Percentiles rank a stretch among this genome's conserved stretches.
Conservation (phyloP, 2,113 vertebrate genomes). For the Chlorodrepanis virens region DNA sequence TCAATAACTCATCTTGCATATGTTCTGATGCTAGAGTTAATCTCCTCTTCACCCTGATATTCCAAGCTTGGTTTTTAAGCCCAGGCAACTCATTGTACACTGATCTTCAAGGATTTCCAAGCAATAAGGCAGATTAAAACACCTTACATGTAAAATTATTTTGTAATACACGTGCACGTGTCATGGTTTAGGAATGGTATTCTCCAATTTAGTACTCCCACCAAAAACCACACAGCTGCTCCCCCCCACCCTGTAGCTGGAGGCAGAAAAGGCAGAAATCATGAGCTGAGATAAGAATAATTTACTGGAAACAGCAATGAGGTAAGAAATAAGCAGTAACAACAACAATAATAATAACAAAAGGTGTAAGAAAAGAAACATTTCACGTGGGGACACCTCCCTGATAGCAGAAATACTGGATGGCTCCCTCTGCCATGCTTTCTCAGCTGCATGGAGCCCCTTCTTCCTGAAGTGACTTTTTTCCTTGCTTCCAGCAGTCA, state of each 20-base stretch:
- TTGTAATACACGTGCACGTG: not conserved
- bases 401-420: not conserved
- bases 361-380: accelerated
- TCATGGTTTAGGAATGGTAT: not conserved
- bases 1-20: not conserved
- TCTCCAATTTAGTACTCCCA: not conserved
- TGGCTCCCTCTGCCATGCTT: not conserved
- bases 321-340: not conserved
- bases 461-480: not conserved
- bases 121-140: not conserved
- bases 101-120: not conserved
- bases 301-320: not conserved
- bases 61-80: not conserved
- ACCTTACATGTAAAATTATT: not conserved
- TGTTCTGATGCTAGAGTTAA: not conserved
- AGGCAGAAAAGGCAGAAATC: not conserved
- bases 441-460: not conserved
- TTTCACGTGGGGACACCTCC: not conserved
- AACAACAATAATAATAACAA: not conserved
- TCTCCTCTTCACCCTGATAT: not conserved
- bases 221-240: not conserved
- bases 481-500: not conserved
- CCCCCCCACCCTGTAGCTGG: not conserved
- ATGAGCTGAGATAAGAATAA: not conserved
- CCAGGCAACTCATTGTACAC: not conserved